A percentile compares a stretch with the other conserved stretches of the same genome.
Conservation (phyloP, 2,888 invertebrate species). For the Sialis lutaria region DNA sequence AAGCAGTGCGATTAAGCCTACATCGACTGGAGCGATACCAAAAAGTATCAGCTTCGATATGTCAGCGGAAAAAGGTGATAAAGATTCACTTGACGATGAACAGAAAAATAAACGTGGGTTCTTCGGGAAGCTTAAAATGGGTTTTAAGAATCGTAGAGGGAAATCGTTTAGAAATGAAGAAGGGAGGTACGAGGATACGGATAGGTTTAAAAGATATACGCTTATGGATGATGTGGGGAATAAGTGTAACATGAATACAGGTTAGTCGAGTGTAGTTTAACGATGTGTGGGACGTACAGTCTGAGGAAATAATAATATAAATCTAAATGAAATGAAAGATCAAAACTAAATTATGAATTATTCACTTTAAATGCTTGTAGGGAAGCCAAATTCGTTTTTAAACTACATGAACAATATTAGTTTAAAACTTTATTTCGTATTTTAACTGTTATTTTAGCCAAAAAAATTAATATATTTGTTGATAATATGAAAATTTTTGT, state of each 20-base stretch:
- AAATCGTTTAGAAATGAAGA: conserved; percentile 29
- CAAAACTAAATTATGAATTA: too few relatives aligned
- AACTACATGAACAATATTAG: too few relatives aligned
- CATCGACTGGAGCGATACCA: conserved; percentile 70
- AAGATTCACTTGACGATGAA: conserved; percentile 35
- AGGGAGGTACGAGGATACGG: conserved; percentile 20
- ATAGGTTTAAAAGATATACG: conserved; percentile 9
- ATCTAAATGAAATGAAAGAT: too few relatives aligned
- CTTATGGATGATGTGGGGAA: neutral
- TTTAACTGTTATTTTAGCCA: too few relatives aligned
- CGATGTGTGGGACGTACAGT: too few relatives aligned
- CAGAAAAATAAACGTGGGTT: conserved; percentile 41
- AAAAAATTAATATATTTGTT: too few relatives aligned
- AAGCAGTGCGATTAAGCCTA: conserved; percentile 23
- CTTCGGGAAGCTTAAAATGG: conserved; percentile 54
- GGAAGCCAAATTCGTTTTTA: too few relatives aligned
- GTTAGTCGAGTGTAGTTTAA: neutral
- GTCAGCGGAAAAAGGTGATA: conserved; percentile 65
- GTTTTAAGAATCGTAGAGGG: conserved; percentile 44
- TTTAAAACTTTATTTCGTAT: too few relatives aligned
- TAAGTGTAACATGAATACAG: neutral
- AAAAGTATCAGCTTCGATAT: conserved; percentile 87
- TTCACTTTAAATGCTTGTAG: too few relatives aligned
- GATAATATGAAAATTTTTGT: too few relatives aligned
- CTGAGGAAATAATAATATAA: too few relatives aligned